phyloP scores from a whole-genome alignment of 2,113 vertebrate genomes.

The Papio anubis region DNA sequence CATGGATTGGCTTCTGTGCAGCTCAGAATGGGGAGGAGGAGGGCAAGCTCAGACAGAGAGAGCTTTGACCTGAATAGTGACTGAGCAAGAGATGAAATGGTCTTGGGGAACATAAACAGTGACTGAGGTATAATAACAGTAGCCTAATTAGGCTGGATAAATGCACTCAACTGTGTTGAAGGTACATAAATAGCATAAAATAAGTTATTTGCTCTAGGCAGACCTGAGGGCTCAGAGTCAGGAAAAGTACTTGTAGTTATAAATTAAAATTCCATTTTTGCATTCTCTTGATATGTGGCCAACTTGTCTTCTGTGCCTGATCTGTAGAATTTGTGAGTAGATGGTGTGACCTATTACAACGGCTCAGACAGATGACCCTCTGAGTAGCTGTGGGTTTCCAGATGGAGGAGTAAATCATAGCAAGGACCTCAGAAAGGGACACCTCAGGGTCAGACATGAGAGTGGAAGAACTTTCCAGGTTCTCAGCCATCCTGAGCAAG shows the following conservation, averaged over 20 bases:
- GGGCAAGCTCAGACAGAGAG: not conserved
- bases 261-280: not conserved
- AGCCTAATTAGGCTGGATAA: not conserved
- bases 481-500: not conserved
- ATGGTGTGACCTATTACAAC: not conserved
- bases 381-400: not conserved
- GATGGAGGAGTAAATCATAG: not conserved
- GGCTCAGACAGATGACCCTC: not conserved
- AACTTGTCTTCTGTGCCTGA: not conserved
- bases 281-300: not conserved
- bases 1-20: not conserved
- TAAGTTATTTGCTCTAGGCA: not conserved
- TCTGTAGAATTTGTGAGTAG: not conserved
- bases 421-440: not conserved
- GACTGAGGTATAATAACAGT: not conserved
- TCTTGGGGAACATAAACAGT: not conserved
- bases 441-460: not conserved
- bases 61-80: not conserved
- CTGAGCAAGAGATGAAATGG: not conserved
- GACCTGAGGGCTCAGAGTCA: not conserved
- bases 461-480: not conserved
- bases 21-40: not conserved
- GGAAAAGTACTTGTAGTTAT: not conserved
- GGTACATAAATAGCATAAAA: not conserved
- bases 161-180: not conserved